Base-by-base conservation (phyloP, 1,140 invertebrate genomes). In the Aphelenchoides besseyi region DNA sequence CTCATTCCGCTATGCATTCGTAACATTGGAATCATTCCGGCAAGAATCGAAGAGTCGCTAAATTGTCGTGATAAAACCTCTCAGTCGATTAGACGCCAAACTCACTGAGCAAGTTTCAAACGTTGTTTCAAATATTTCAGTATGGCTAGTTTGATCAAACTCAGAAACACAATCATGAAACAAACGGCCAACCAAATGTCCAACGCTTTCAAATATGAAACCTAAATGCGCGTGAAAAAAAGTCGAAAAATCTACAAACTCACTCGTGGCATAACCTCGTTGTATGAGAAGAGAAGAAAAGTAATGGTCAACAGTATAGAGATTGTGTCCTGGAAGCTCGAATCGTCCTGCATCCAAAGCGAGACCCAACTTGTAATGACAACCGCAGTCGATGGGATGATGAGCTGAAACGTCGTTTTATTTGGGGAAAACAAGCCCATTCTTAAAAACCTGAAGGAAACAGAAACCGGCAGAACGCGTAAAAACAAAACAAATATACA, bases 151-250 rank as follows among this genome's bases (percentile, higher is more conserved):
- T 83, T 84, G 68, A 83, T 83, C 8, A 83, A 70, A n/a, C 82
- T 84, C 16, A 83, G 64, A 55, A 83, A 83, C 18, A 84, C 82
- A 36, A 84, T 83, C 69, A 77, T 79, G 63, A 83, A 83, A 53
- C 82, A 83, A 8, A 83, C 96, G 80, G 94, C 94, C 86, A 97
- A 88, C 88, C 95, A 97, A 74, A 97, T 93, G 88, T 97, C 95
- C 86, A 97, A 96, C 81, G 93, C 94, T 87, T 97, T 96, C 86
- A 97, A 92, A 88, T 97, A 97, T 72, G 92, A 95, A 86, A 96
- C 95, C 88, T n/a, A 96, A 95, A 63, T 2, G 32, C 1, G 8
- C 12, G 29, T 64, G 2, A 63, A 64, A 64, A 61, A 36, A 2
- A 37, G 36, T 64, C 8, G 23, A 9, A 9, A 8, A 9, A 23